phyloP scores from a whole-genome alignment of 2,113 vertebrate species.

The Entomyzon cyanotis region DNA sequence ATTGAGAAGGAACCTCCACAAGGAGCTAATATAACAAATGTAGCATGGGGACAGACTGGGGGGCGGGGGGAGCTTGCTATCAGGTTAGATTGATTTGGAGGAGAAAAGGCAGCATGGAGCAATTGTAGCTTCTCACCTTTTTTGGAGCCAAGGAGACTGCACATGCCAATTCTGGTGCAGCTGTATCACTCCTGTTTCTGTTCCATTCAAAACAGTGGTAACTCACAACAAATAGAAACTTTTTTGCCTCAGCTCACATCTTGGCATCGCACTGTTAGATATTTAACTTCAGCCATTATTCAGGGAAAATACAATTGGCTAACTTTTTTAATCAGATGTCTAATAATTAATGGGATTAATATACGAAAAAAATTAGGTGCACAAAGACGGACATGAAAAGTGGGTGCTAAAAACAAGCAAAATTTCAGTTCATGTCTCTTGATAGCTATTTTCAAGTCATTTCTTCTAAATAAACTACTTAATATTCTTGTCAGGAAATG shows the following conservation, averaged over 20 bases:
- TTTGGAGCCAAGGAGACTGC: slow-evolving; percentile 77
- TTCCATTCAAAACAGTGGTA: slow-evolving; percentile 72
- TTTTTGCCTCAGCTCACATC: slow-evolving; percentile 81
- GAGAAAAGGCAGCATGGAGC: slow-evolving; percentile 79
- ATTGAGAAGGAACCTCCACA: slow-evolving; percentile 68
- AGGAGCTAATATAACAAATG: slow-evolving; percentile 77
- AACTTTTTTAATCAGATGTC: slow-evolving; percentile 66
- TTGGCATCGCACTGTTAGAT: slow-evolving; percentile 88
- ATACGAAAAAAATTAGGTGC: slow-evolving; percentile 73
- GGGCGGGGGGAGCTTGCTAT: slow-evolving; percentile 63
- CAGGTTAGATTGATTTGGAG: slow-evolving; percentile 69
- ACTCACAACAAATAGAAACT: slow-evolving; percentile 72
- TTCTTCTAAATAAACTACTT: slow-evolving; percentile 74
- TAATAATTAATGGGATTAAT: slow-evolving; percentile 68
- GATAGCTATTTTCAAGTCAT: slow-evolving; percentile 74
- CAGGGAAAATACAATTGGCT: slow-evolving; percentile 84
- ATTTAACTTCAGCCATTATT: slow-evolving; percentile 80
- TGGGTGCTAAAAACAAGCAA: slow-evolving; percentile 79
- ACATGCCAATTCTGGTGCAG: slow-evolving; percentile 73
- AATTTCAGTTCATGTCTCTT: slow-evolving; percentile 75
- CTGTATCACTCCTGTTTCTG: slow-evolving; percentile 75
- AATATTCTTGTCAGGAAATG: slow-evolving; percentile 73
- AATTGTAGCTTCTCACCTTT: slow-evolving; percentile 73
- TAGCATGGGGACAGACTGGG: slow-evolving; percentile 73
- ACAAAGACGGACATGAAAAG: slow-evolving; percentile 72